Evolutionary conservation across 2,797 vertebrate species (phyloP).

Genomic region (Amblyraja radiata): DNA sequence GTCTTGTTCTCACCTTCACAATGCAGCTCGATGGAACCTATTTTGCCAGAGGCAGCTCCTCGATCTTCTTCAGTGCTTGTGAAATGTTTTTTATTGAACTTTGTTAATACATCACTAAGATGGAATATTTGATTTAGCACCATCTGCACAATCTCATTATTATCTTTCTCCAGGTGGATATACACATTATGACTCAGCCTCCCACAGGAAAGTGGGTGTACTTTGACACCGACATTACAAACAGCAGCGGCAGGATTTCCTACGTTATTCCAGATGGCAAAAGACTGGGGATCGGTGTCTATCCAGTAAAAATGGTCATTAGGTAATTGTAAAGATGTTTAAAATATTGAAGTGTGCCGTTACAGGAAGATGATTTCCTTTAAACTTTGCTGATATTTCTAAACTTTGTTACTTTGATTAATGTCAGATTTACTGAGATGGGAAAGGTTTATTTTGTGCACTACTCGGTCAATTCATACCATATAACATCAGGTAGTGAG

Average conservation of each 20-base stretch:
- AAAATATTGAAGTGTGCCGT: not conserved
- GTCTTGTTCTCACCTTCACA: too few species aligned
- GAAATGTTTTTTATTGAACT: not conserved
- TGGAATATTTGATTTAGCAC: not conserved
- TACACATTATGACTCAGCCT: slow-evolving; percentile 95
- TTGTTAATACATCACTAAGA: not conserved
- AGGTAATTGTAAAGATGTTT: slow-evolving; percentile 58
- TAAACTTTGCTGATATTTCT: not conserved
- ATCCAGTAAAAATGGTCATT: slow-evolving; percentile 96
- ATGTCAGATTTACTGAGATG: too few species aligned
- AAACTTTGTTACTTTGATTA: not conserved
- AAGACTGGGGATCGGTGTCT: slow-evolving; percentile 87
- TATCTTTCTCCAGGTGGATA: slow-evolving; percentile 71
- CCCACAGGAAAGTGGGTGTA: slow-evolving; percentile 92
- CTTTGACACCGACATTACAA: slow-evolving; percentile 88
- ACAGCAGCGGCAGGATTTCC: slow-evolving; percentile 85
- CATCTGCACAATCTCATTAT: not conserved
- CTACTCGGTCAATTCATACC: too few species aligned
- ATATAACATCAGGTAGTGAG: too few species aligned
- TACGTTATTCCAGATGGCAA: slow-evolving; percentile 78
- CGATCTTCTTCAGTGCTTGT: not conserved
- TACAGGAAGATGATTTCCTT: not conserved
- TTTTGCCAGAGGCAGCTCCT: not conserved
- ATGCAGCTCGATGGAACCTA: too few species aligned
- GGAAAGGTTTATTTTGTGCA: too few species aligned